Base-by-base conservation (phyloP, 2,797 vertebrate genomes). In the Platyrinchus mystaceus region DNA sequence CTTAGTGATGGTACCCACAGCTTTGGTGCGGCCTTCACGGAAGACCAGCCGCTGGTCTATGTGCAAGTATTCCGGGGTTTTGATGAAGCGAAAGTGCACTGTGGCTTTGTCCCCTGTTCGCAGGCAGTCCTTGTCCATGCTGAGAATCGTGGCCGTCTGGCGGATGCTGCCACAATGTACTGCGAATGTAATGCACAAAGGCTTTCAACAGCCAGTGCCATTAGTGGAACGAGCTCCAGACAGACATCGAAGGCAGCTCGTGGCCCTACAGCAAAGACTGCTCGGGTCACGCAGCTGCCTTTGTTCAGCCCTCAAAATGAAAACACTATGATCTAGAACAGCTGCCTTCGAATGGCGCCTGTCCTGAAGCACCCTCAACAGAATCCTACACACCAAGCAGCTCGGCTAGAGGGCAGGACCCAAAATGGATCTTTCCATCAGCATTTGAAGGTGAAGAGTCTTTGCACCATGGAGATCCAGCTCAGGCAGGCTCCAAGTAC, bases 41-140 rank as follows among this genome's bases (percentile, higher is more conserved):
- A 99, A 99, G 92, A 99, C 99, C 70, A 99, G 98, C 36, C 99
- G 98, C 98, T 99, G 99, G 93, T 99, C 99, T 92, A 98, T 98
- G 92, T 99, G 99, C 64, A 99, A 97, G 94, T 99, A 99, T 86
- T 99, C 99, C 0, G 99, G 99, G 37, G 99, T 99, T 98, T 99
- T 99, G 93, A 99, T 99, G 97, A 99, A 99, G 97, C 99, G 99
- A 87, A 99, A 99, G 96, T 99, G 99, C 68, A 99, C 99, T 0
- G 98, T 98, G 66, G 99, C 99, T 95, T 99, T 99, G 97, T 99
- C 99, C 71, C 99, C 99, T 0, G 99, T 99, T 79, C 99, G 98
- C 84, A 99, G 97, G 93, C 99, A 99, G 97, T 99, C 99, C 94
- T 98, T 99, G 97, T 99, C 99, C 99, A 99, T 99, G 74, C 98